phyloP scores from a whole-genome alignment of 2,888 invertebrate species.

The Mimachlamys varia region DNA sequence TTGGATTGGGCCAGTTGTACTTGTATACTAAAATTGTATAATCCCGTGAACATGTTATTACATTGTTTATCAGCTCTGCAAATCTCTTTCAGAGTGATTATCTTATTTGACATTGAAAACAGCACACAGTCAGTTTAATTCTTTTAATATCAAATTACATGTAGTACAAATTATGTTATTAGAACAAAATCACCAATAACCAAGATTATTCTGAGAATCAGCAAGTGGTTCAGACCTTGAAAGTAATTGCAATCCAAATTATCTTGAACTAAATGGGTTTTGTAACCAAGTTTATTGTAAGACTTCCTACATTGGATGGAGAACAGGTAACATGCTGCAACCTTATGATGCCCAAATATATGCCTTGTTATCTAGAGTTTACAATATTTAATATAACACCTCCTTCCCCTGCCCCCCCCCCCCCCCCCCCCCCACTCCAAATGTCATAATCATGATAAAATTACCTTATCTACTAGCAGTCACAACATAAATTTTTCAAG shows the following conservation, averaged over 20 bases:
- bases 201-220: background rate
- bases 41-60: too few species aligned
- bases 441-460: background rate
- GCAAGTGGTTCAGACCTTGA: background rate
- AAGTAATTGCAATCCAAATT: background rate
- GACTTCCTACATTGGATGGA: background rate
- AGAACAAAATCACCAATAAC: background rate
- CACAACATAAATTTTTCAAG: conserved; percentile 23
- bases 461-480: background rate
- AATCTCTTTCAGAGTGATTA: too few species aligned
- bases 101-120: background rate
- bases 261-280: too few species aligned
- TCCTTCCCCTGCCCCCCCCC: too few species aligned
- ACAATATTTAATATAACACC: too few species aligned
- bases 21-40: too few species aligned
- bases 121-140: conserved; percentile 9
- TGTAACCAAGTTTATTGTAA: background rate
- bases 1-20: too few species aligned
- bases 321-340: background rate
- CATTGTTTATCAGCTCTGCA: too few species aligned
- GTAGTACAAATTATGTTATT: background rate
- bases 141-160: conserved; percentile 27
- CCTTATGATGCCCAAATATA: background rate
- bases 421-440: too few species aligned
- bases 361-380: too few species aligned